These are phyloP conservation scores for Matsumurasca onukii DNA, from an alignment of 1,140 invertebrate genomes.

Conservation along the genomic window DNA sequence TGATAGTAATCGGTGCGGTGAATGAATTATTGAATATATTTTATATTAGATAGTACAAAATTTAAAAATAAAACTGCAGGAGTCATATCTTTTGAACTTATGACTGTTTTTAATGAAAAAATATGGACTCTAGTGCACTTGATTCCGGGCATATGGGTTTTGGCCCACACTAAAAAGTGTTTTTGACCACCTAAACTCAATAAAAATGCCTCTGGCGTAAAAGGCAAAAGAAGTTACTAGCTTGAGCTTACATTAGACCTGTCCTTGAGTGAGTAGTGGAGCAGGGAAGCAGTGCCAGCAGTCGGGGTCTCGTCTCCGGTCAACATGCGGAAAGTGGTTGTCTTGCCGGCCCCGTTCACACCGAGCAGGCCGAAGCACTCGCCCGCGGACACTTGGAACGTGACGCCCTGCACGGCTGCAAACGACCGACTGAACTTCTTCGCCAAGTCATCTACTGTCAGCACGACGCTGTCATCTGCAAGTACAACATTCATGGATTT, in stretches of 20 bases:
- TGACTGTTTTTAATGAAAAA: too few relatives aligned
- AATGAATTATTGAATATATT: too few relatives aligned
- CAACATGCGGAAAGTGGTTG: slow-evolving; percentile 86
- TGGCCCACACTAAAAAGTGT: too few relatives aligned
- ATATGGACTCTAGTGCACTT: too few relatives aligned
- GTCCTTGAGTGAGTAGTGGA: slow-evolving; percentile 24
- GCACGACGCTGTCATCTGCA: slow-evolving; percentile 17
- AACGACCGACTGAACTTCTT: slow-evolving; percentile 37
- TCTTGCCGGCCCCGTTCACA: slow-evolving; percentile 83
- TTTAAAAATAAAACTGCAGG: too few relatives aligned
- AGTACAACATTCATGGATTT: neutral
- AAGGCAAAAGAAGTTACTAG: too few relatives aligned
- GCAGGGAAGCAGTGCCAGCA: slow-evolving; percentile 36
- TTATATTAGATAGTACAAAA: too few relatives aligned
- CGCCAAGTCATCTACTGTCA: slow-evolving; percentile 35
- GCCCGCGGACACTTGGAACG: slow-evolving; percentile 64
- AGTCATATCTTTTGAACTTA: too few relatives aligned
- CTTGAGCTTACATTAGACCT: slow-evolving; percentile 27
- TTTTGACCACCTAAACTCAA: too few relatives aligned
- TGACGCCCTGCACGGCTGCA: slow-evolving; percentile 69
- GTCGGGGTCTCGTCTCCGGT: slow-evolving; percentile 59
- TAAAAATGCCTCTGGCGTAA: too few relatives aligned
- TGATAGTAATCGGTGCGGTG: too few relatives aligned
- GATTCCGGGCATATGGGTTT: too few relatives aligned
- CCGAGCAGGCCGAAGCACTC: slow-evolving; percentile 92